These are phyloP conservation scores for Typhlichthys eigenmanni DNA, from an alignment of 2,797 vertebrate species.

Conservation along the genomic window DNA sequence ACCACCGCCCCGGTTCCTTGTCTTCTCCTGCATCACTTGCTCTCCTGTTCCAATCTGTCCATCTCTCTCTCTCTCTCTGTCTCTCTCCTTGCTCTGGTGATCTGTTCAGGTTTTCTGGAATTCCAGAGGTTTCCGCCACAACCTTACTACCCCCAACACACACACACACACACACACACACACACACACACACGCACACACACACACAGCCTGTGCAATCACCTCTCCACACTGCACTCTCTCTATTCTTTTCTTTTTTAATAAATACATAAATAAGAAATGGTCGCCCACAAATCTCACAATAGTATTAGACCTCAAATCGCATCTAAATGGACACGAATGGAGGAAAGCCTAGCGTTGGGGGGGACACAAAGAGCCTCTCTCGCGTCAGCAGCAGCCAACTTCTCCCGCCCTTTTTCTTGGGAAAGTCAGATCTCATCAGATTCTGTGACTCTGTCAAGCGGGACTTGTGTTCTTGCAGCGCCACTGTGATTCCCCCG, in stretches of 20 bases:
- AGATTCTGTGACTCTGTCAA: background rate
- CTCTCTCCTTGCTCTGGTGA: background rate
- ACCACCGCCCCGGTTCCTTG: background rate
- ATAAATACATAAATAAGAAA: too few relatives aligned
- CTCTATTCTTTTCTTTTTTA: too few relatives aligned
- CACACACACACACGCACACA: too few relatives aligned
- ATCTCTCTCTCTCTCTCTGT: constrained; percentile 5
- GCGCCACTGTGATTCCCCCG: background rate
- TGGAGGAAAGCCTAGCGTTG: too few relatives aligned
- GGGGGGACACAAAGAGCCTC: too few relatives aligned
- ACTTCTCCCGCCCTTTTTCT: too few relatives aligned
- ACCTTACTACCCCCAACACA: background rate
- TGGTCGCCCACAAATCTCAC: background rate
- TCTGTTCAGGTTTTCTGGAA: constrained; percentile 5
- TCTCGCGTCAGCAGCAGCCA: too few relatives aligned
- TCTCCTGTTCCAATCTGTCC: background rate
- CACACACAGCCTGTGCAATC: background rate
- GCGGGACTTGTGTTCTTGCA: background rate
- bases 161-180: too few relatives aligned
- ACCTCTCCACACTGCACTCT: background rate
- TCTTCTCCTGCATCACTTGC: background rate
- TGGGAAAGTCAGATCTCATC: too few relatives aligned
- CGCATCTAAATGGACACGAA: too few relatives aligned
- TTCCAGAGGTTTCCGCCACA: constrained; percentile 8
- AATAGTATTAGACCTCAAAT: too few relatives aligned